phyloP scores from a whole-genome alignment of 2,888 invertebrate species.

The Platycnemis pennipes region DNA sequence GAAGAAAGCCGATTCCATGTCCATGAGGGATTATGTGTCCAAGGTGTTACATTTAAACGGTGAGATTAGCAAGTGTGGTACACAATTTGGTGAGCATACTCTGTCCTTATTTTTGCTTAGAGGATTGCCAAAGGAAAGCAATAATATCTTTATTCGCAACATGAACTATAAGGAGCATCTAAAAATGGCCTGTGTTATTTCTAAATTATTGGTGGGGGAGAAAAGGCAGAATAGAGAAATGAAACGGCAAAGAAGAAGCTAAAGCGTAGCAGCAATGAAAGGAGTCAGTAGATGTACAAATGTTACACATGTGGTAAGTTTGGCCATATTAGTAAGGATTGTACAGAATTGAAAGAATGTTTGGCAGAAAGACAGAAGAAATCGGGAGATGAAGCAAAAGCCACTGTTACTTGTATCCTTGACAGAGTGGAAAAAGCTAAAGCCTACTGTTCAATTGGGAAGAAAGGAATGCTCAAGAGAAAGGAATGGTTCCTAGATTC shows the following conservation, averaged over 20 bases:
- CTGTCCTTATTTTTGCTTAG: neutral
- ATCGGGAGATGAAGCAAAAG: neutral
- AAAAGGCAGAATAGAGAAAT: neutral
- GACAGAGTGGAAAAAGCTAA: neutral
- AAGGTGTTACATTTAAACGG: neutral
- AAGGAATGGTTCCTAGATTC: neutral
- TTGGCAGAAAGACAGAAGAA: neutral
- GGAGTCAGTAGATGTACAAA: neutral
- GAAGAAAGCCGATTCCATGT: neutral
- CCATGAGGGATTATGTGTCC: neutral
- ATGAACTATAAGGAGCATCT: neutral
- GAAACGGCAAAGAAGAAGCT: neutral
- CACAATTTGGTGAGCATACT: neutral
- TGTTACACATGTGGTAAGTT: neutral
- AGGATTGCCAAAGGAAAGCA: neutral
- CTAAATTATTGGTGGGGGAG: neutral
- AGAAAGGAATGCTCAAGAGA: neutral
- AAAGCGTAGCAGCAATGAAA: neutral
- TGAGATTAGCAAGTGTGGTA: neutral
- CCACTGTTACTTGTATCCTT: neutral
- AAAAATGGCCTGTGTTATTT: neutral
- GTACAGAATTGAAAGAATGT: neutral
- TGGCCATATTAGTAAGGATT: neutral
- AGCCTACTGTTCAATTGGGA: constrained; percentile 2
- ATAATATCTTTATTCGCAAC: neutral